A percentile compares a stretch with the other conserved stretches of the same genome.
phyloP scores from a whole-genome alignment of 2,113 vertebrate genomes.

The Bagarius yarrelli region DNA sequence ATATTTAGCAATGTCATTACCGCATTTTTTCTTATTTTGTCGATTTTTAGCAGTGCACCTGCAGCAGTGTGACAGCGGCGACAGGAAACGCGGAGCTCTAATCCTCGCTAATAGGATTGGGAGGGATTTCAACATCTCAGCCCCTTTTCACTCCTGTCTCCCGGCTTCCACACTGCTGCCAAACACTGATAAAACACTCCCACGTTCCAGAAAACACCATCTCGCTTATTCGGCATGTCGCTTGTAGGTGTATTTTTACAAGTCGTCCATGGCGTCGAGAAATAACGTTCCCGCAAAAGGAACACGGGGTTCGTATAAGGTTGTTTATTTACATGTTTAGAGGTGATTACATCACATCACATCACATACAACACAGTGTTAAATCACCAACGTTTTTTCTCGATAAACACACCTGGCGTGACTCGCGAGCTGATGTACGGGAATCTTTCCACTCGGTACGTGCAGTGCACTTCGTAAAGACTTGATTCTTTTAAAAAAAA shows the following conservation, averaged over 20 bases:
- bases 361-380: neutral
- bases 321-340: slow-evolving; percentile 9
- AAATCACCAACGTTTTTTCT: neutral
- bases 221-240: neutral
- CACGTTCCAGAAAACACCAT: slow-evolving; percentile 63
- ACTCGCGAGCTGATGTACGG: neutral
- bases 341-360: neutral
- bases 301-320: neutral
- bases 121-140: slow-evolving; percentile 73
- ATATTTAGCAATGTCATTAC: slow-evolving; percentile 52
- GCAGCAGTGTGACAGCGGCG: slow-evolving; percentile 64
- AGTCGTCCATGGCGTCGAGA: neutral
- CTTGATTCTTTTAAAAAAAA: no score
- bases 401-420: neutral
- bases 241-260: slow-evolving; percentile 34
- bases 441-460: neutral
- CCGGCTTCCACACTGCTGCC: slow-evolving; percentile 68
- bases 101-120: slow-evolving; percentile 80
- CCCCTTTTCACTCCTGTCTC: slow-evolving; percentile 65
- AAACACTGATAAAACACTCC: slow-evolving; percentile 67
- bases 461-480: no score
- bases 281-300: neutral
- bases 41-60: slow-evolving; percentile 69
- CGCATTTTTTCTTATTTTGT: slow-evolving; percentile 47
- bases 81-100: slow-evolving; percentile 61